Base-by-base conservation (phyloP, 1,140 invertebrate species). In the Drosophila jambulina region DNA sequence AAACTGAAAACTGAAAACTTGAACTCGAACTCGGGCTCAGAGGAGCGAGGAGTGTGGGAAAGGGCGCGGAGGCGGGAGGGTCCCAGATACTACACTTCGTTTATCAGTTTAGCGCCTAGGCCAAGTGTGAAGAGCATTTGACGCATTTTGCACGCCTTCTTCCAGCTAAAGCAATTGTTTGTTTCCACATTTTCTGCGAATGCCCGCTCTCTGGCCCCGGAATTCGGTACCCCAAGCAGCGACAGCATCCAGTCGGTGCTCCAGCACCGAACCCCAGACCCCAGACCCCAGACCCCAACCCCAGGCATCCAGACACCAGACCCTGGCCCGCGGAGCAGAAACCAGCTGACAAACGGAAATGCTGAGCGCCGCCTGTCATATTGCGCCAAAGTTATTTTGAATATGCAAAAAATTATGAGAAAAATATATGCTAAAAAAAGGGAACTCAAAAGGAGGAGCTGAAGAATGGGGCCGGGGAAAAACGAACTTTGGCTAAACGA, bases 281-380 rank as follows among this genome's bases (percentile, higher is more conserved):
- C n/a, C 19, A 34, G 42, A 38, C 57, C 15, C 13, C 9, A 7
- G 45, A 42, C 56, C 17, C n/a, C 19, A 34, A 38, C 57, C 15
- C 13, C 9, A 7, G 45, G 48, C 23, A 63, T 38, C 29, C 54
- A 53, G 75, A 70, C 53, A 58, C 48, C 57, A 82, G 56, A 48
- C 46, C 17, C 45, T 48, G 23, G 32, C 19, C 65, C 25, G 34
- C 32, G 12, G 15, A 57, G 34, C 59, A 67, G 61, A 77, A 79
- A 80, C 72, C 84, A 88, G 84, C 84, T 88, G 84, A 88, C 84
- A 71, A 88, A 84, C 84, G 84, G 84, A 88, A 88, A 88, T 71
- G 77, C 68, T 70, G 71, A 83, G 76, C 76, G 76, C 77, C 77
- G 84, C 82, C 84, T 80, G 80, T 87, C 83, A 87, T 88, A 72